Base-by-base conservation (phyloP, 2,888 invertebrate genomes). In the Griposia aprilina region DNA sequence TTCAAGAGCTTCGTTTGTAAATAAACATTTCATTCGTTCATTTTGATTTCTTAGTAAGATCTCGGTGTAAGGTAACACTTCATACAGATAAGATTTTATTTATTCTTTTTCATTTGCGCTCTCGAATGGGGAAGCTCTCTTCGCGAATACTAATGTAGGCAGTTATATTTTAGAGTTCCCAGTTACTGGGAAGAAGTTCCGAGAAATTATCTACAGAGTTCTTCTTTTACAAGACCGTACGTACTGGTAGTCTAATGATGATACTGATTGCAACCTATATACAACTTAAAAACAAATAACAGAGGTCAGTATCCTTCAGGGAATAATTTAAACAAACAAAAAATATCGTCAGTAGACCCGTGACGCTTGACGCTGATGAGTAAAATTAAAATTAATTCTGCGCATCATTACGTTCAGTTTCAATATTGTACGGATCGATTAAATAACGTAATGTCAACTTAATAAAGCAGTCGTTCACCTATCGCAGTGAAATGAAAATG, bases 401-500 rank as follows among this genome's bases (percentile, higher is more conserved):
- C 73, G 72, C 71, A 82, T 83, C 78, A 80, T 83, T 85, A 84
- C 78, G 63, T 78, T 69, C 71, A 71, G 80, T 75, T 74, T 71
- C 60, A 78, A 59, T 76, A 79, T 66, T 85, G 81, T 83, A 76
- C 81, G 87, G 88, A 93, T 92, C 91, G 92, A 93, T 94, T 93
- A 92, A 93, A 92, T 93, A 91, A 91, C 87, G 89, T 93, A 93
- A 94, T 93, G 93, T 93, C 93, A 92, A 91, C 89, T 90, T 93
- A 94, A 96, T 96, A 95, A 95, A 95, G 87, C 88, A 94, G 95
- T 94, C 95, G 87, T 95, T 96, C 95, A 95, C 95, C 94, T 92
- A 93, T 83, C 89, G 84, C 86, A 85, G 89, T 91, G 89, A 89
- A 89, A 90, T 91, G 89, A 89, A 89, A 90, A 87, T 83, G 87